A percentile compares a stretch with the other conserved stretches of the same genome.
Conservation (phyloP, 2,888 invertebrate genomes). For the Nowickia ferox region DNA sequence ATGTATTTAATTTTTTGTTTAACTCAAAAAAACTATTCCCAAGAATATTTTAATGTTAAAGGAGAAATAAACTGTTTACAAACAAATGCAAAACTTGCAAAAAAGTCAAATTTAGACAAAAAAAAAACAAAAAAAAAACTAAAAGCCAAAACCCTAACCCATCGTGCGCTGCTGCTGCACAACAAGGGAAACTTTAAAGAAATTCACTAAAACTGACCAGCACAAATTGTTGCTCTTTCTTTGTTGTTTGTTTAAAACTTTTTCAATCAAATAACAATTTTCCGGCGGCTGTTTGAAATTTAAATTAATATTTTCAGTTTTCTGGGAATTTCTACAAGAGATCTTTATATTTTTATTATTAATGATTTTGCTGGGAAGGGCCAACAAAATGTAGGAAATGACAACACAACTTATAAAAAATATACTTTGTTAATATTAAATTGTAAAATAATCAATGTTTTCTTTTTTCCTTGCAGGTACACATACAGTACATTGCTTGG, state of each 20-base stretch:
- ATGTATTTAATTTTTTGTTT: conserved; percentile 55
- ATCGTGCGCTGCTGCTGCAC: conserved; percentile 6
- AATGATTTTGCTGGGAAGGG: not conserved
- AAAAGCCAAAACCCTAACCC: not conserved
- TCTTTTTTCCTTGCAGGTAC: not conserved
- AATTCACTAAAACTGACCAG: conserved; percentile 14
- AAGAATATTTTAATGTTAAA: conserved; percentile 28
- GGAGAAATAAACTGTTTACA: conserved; percentile 21
- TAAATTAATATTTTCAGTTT: conserved; percentile 3
- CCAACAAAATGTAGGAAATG: no score
- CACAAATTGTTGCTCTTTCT: not conserved
- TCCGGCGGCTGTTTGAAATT: not conserved
- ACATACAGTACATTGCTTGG: not conserved
- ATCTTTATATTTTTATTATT: not conserved
- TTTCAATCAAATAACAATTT: conserved; percentile 43
- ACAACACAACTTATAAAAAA: no score
- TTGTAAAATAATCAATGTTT: not conserved
- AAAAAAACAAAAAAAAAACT: not conserved
- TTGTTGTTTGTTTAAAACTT: not conserved
- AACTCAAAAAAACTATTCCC: conserved; percentile 45
- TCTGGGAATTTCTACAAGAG: not conserved
- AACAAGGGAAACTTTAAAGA: not conserved
- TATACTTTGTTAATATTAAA: not conserved
- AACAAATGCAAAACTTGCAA: conserved; percentile 28
- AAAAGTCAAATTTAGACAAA: not conserved